These are phyloP conservation scores for Grallaria varia DNA, from an alignment of 2,113 vertebrate species.

Conservation along the genomic window DNA sequence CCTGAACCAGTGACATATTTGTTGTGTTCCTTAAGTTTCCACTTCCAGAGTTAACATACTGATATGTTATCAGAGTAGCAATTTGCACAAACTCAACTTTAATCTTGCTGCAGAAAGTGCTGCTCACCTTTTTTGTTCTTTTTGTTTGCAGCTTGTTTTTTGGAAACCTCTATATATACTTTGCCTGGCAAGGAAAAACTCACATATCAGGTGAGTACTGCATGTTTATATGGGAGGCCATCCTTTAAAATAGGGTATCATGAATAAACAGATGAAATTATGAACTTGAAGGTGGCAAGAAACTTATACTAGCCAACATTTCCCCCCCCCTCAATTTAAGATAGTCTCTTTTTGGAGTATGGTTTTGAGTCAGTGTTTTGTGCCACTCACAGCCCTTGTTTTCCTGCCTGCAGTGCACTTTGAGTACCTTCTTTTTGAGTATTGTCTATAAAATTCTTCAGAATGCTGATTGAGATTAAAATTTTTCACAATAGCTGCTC, in stretches of 20 bases:
- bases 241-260: not conserved
- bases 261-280: not conserved
- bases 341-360: not conserved
- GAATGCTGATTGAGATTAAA: not conserved
- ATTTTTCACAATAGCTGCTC: not conserved
- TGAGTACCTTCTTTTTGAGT: not conserved
- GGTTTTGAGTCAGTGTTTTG: not conserved
- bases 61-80: not conserved
- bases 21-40: not conserved
- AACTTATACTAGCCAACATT: not conserved
- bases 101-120: not conserved
- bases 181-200: conserved; percentile 91
- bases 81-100: not conserved
- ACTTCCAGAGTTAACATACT: not conserved
- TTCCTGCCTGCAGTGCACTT: not conserved
- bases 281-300: not conserved
- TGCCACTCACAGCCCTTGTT: not conserved
- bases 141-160: conserved; percentile 87
- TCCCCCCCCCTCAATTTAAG: rapidly evolving
- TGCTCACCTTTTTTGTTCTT: not conserved
- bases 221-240: not conserved
- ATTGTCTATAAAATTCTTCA: not conserved
- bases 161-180: conserved; percentile 95
- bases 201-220: conserved; percentile 86
- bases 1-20: not conserved